phyloP scores from a whole-genome alignment of 2,888 invertebrate species.

The Cecidostiba fungosa region DNA sequence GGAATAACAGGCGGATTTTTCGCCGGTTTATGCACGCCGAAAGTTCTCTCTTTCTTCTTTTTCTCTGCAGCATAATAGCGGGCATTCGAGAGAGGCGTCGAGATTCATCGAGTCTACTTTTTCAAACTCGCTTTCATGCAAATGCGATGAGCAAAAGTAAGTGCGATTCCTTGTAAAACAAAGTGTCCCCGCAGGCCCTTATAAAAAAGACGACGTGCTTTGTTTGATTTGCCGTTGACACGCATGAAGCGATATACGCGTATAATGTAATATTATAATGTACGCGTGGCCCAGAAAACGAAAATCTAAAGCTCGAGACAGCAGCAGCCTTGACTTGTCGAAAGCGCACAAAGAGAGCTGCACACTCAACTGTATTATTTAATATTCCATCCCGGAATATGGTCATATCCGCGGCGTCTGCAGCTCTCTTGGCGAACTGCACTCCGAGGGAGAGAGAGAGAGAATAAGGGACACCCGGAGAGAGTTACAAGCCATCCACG shows the following conservation, averaged over 20 bases:
- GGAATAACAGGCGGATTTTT: neutral
- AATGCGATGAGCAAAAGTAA: slow-evolving; percentile 18
- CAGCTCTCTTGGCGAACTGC: slow-evolving; percentile 16
- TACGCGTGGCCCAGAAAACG: neutral
- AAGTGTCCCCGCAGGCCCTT: neutral
- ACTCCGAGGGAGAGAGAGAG: slow-evolving; percentile 40
- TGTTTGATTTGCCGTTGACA: neutral
- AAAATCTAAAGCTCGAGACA: neutral
- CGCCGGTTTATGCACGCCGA: neutral
- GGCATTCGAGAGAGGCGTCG: neutral
- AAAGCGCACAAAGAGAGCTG: neutral
- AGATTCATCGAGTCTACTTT: slow-evolving; percentile 14
- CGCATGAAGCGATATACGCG: slow-evolving; percentile 2
- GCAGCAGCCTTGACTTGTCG: neutral
- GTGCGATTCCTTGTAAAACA: slow-evolving; percentile 43
- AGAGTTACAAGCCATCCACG: slow-evolving; percentile 78
- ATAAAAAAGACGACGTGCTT: neutral
- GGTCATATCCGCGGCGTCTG: slow-evolving; percentile 38
- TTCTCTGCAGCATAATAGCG: neutral
- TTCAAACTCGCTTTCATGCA: slow-evolving; percentile 1
- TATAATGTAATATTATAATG: neutral
- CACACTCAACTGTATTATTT: slow-evolving; percentile 63
- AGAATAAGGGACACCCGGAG: slow-evolving; percentile 40
- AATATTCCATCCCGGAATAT: slow-evolving; percentile 67
- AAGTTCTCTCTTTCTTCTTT: neutral